Conservation (phyloP, 2,797 vertebrate genomes). For the Poecilia picta region DNA sequence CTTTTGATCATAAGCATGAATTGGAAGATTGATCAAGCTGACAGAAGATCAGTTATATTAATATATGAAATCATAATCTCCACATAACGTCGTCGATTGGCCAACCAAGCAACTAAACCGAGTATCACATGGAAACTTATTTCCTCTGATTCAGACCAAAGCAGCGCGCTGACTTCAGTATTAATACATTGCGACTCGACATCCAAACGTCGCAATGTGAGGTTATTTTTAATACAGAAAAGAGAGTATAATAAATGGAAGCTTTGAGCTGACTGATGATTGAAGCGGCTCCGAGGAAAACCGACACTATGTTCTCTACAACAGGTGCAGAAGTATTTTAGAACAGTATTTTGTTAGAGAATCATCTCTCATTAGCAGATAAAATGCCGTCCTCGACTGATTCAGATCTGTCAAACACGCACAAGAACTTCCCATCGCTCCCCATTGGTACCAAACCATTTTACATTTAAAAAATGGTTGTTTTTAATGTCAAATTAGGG, state of each 20-base stretch:
- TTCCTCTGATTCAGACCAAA: too few species aligned
- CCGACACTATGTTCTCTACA: background rate
- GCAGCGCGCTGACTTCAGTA: too few species aligned
- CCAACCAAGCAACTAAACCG: too few species aligned
- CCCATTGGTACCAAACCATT: background rate
- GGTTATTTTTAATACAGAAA: too few species aligned
- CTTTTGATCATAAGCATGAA: too few species aligned
- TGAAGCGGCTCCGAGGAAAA: background rate
- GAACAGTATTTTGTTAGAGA: slow-evolving; percentile 7
- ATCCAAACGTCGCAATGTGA: too few species aligned
- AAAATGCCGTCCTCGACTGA: slow-evolving; percentile 22
- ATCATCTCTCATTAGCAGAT: slow-evolving; percentile 6
- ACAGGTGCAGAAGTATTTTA: background rate
- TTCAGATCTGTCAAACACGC: slow-evolving; percentile 77
- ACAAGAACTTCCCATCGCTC: slow-evolving; percentile 39
- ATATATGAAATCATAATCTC: too few species aligned
- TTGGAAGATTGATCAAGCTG: too few species aligned
- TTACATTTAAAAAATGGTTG: background rate
- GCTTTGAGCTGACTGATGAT: background rate
- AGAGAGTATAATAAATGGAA: slow-evolving; percentile 12
- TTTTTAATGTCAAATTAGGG: background rate
- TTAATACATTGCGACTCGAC: too few species aligned
- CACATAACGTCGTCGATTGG: too few species aligned
- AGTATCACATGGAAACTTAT: too few species aligned
- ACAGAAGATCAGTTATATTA: too few species aligned